phyloP scores from a whole-genome alignment of 2,797 vertebrate genomes.

The Phylloscopus collybita region DNA sequence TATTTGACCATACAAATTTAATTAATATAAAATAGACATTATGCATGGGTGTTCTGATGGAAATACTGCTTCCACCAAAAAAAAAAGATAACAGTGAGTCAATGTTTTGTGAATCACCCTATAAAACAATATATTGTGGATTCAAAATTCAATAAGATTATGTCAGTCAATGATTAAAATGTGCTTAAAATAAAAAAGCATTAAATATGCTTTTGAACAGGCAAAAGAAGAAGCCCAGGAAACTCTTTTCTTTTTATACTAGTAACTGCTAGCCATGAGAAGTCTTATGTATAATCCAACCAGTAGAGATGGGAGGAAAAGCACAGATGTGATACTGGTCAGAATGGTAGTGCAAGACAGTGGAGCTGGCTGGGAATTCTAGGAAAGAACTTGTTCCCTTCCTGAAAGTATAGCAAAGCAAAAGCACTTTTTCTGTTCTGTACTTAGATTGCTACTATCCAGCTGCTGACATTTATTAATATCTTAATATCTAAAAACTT shows the following conservation, averaged over 20 bases:
- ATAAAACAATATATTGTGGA: background rate
- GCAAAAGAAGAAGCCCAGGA: background rate
- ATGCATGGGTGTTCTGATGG: background rate
- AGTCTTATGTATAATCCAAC: background rate
- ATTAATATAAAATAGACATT: background rate
- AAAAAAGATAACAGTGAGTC: background rate
- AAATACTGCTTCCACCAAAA: background rate
- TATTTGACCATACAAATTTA: background rate
- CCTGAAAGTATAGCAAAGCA: background rate
- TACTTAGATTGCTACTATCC: background rate
- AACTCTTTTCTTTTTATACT: background rate
- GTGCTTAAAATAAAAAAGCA: background rate
- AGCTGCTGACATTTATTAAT: background rate
- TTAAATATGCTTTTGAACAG: background rate
- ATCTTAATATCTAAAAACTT: background rate
- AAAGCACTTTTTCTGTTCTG: background rate
- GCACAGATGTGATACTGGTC: background rate
- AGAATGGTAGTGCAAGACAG: background rate
- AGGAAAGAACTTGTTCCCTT: background rate
- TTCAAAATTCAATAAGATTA: background rate
- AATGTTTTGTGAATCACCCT: background rate
- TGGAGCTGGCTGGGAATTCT: background rate
- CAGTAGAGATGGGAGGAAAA: background rate
- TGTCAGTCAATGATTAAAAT: background rate
- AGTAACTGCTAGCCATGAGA: background rate